Evolutionary conservation across 2,797 vertebrate genomes (phyloP).

Genomic region (Parotocinclus haroldoi): DNA sequence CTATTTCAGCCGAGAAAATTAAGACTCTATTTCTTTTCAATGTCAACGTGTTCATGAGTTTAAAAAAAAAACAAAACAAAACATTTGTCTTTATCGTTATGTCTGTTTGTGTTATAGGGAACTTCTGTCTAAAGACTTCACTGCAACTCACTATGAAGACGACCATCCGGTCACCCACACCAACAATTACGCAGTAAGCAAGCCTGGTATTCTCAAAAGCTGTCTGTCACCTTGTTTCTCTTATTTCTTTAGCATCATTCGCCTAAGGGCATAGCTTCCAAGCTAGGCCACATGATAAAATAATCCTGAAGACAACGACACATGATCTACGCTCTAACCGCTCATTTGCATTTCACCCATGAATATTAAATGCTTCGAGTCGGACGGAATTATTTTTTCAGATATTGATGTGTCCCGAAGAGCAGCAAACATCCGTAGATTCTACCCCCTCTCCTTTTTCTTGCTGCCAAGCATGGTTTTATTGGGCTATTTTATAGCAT

Average conservation of each 20-base stretch:
- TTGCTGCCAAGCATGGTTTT: slow-evolving; percentile 41
- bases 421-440: no score
- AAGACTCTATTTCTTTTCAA: not conserved
- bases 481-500: slow-evolving; percentile 37
- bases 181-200: slow-evolving; percentile 65
- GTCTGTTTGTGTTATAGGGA: slow-evolving; percentile 57
- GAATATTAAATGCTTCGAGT: not conserved
- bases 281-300: not conserved
- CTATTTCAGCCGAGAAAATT: slow-evolving; percentile 8
- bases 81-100: slow-evolving; percentile 17
- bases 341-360: slow-evolving; percentile 11
- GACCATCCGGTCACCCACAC: slow-evolving; percentile 63
- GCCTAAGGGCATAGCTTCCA: not conserved
- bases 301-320: not conserved
- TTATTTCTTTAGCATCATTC: not conserved
- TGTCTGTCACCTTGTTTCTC: no score
- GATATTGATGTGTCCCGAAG: slow-evolving; percentile 1
- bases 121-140: slow-evolving; percentile 69
- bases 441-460: not conserved
- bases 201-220: slow-evolving; percentile 1
- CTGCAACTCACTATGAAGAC: slow-evolving; percentile 71
- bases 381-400: not conserved
- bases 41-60: slow-evolving; percentile 10
- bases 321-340: slow-evolving; percentile 13
- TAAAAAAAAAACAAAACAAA: not conserved